Evolutionary conservation across 2,113 vertebrate genomes (phyloP), one percentile per base, ranked within the genome.

Genomic region (Rana temporaria): DNA sequence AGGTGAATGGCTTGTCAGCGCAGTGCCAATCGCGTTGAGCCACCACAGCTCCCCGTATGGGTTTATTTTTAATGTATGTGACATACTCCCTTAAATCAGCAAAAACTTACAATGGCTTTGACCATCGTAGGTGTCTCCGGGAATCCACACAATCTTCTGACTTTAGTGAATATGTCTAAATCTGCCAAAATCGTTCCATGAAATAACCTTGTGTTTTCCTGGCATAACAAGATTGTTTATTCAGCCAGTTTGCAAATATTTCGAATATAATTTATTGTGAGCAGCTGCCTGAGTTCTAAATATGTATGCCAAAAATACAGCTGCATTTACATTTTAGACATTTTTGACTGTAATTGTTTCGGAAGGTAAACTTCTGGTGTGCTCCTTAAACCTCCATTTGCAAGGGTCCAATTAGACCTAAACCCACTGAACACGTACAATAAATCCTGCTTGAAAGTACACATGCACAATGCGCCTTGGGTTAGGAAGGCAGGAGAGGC

Each of bases 371-470:
- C 82, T 88, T 85, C 57, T 68, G 84, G 85, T 86, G 87, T 86
- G 85, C 80, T 86, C 82, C 85, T 86, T 66, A 86, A 87, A 78
- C 86, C 59, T 69, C 20, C 63, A 48, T 74, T 67, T 81, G 24
- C 59, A 30, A 81, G 84, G 84, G 86, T 89, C 84, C 86, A 89
- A 85, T 89, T 88, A 89, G 82, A 84, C 88, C 56, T 42, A 15
- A 84, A 89, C 85, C 77, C 84, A 86, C 60, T 90, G 89, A 90
- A 64, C 85, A 87, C 77, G 73, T 78, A 84, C 86, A 90, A 73
- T 89, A 88, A 89, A 90, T 90, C 90, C 87, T 86, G 86, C 82
- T 86, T 89, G 90, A 90, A 91, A 88, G 85, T 79, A 86, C 86
- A 86, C 86, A 87, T 86, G 87, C 84, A 87, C 85, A 90, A 82